phyloP scores from a whole-genome alignment of 2,797 vertebrate genomes.

The Diplodus sargus region DNA sequence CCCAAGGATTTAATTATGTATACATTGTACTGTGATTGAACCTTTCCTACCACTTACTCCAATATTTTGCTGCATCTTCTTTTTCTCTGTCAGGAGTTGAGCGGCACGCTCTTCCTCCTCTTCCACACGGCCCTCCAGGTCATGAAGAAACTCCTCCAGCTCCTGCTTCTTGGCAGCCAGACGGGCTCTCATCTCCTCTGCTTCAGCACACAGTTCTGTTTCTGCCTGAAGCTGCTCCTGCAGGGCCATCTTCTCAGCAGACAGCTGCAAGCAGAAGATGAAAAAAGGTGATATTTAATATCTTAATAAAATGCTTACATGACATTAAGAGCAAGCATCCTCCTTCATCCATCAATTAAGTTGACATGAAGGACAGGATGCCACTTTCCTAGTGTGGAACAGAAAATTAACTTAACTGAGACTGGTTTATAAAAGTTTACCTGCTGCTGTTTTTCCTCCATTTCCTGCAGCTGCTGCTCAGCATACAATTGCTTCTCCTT shows the following conservation, averaged over 20 bases:
- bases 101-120: slow-evolving; percentile 96
- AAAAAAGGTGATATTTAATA: neutral
- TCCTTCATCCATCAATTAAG: neutral
- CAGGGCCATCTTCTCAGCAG: slow-evolving; percentile 93
- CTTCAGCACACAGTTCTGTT: slow-evolving; percentile 96
- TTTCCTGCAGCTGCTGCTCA: slow-evolving; percentile 89
- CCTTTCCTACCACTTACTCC: slow-evolving; percentile 77
- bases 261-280: slow-evolving; percentile 80
- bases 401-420: neutral
- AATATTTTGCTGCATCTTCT: slow-evolving; percentile 99
- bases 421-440: slow-evolving; percentile 69
- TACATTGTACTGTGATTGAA: neutral
- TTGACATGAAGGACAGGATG: neutral
- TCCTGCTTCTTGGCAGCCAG: slow-evolving; percentile 96
- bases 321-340: neutral
- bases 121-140: slow-evolving; percentile 96
- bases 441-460: slow-evolving; percentile 92
- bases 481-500: slow-evolving; percentile 91
- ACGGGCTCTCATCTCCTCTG: slow-evolving; percentile 96
- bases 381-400: neutral
- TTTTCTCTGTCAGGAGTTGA: slow-evolving; percentile 90
- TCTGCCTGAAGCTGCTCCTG: slow-evolving; percentile 99
- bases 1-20: too few relatives aligned
- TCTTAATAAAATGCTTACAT: neutral
- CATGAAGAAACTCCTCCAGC: slow-evolving; percentile 97